A percentile compares a stretch with the other conserved stretches of the same genome.
Conservation (phyloP, 1,140 invertebrate genomes). For the Homarus americanus region DNA sequence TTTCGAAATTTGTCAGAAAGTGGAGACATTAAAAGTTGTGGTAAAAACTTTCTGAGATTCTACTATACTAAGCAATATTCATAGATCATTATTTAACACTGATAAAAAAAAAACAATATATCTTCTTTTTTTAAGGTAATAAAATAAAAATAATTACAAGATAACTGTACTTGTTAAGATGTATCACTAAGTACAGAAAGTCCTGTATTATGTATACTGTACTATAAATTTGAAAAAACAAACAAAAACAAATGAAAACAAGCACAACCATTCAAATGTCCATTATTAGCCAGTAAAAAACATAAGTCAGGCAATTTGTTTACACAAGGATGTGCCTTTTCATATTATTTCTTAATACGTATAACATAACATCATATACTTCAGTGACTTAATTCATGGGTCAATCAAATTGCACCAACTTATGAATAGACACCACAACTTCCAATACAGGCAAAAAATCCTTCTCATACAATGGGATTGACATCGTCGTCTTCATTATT, state of each 20-base stretch:
- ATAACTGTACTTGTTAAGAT: not conserved
- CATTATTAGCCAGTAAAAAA: not conserved
- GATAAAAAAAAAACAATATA: too few relatives aligned
- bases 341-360: not conserved
- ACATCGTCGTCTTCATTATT: constrained; percentile 42
- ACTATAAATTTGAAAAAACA: not conserved
- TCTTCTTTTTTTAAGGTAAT: too few relatives aligned
- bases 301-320: not conserved
- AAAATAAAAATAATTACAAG: too few relatives aligned
- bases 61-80: not conserved
- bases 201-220: not conserved
- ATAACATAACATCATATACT: not conserved
- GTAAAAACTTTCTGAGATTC: not conserved
- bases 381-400: not conserved
- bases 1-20: not conserved
- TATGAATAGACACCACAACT: not conserved
- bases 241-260: too few relatives aligned
- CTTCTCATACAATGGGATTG: constrained; percentile 43
- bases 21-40: not conserved
- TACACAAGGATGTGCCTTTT: not conserved
- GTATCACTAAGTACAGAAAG: constrained; percentile 7
- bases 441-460: not conserved
- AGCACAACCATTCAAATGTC: not conserved
- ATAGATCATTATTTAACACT: not conserved
- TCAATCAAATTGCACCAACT: not conserved